A percentile compares a stretch with the other conserved stretches of the same genome.
These are phyloP conservation scores for Syrrhaptes paradoxus DNA, from an alignment of 2,113 vertebrate species.

Conservation along the genomic window DNA sequence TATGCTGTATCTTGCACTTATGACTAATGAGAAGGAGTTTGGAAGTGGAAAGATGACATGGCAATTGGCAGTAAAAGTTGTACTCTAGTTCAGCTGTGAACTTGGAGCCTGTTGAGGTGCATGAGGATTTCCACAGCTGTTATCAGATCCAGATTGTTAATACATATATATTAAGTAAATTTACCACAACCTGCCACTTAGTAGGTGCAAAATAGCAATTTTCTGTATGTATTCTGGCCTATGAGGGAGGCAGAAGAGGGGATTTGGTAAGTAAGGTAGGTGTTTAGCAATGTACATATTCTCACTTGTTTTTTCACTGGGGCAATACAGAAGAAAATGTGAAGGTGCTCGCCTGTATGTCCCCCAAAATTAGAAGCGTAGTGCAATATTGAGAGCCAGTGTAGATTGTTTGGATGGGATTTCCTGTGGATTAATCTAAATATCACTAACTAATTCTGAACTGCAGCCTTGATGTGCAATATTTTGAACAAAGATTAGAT, in stretches of 20 bases:
- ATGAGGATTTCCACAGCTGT: accelerated
- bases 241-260: neutral
- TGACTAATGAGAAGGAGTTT: neutral
- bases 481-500: neutral
- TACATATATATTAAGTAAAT: neutral
- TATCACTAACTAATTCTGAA: neutral
- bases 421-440: neutral
- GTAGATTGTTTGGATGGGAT: neutral
- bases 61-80: neutral
- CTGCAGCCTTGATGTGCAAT: neutral
- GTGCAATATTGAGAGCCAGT: neutral
- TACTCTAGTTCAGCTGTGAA: neutral
- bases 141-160: neutral
- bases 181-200: neutral
- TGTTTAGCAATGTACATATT: neutral
- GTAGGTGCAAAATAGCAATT: neutral
- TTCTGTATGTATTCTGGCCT: neutral
- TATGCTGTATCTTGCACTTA: neutral
- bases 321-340: accelerated
- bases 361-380: neutral
- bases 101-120: neutral
- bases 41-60: neutral
- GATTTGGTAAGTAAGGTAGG: neutral
- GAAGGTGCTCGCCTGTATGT: neutral
- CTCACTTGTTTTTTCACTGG: neutral